Evolutionary conservation across 2,113 vertebrate genomes (phyloP), one percentile per base, ranked within the genome.

Genomic region (Takifugu bimaculatus): DNA sequence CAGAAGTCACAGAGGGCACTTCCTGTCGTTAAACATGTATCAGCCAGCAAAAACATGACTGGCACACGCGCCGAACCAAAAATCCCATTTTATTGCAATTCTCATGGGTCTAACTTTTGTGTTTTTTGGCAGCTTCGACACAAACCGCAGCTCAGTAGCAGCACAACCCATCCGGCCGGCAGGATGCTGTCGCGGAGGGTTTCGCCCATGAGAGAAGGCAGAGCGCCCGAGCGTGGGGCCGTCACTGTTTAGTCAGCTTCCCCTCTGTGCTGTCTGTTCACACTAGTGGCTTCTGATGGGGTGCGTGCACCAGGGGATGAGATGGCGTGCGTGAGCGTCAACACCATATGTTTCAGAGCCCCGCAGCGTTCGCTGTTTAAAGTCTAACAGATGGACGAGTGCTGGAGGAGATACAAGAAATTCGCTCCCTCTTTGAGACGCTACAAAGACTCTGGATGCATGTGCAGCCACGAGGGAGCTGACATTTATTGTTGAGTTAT

Each of bases 211-310:
- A 74, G 77, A 63, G 79, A 74, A 64, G 65, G 76, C 74, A 63
- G 59, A 75, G 75, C 4, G 26, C 54, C 65, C 66, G 77, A 76
- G 68, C 62, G 75, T 32, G 6, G 69, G 76, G 72, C 74, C 54
- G 74, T 28, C 51, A 50, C 75, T 79, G 81, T 81, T 83, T 82
- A 77, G 76, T 85, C 80, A 82, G 83, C 81, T 74, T 74, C 72
- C 68, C 55, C 55, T 73, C 69, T 57, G 69, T 64, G 54, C 65
- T 50, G 67, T 69, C 79, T 60, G 75, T 87, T 77, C 70, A 54
- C 74, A 77, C 72, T 68, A 77, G 60, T 59, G 28, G 68, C 43
- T 70, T 64, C 63, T 42, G 26, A 70, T 75, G 70, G 54, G 54
- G 39, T 57, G 69, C 7, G 39, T 32, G 29, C 27, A 13, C 45